Base-by-base conservation (phyloP, 2,113 vertebrate species). In the Solea solea region DNA sequence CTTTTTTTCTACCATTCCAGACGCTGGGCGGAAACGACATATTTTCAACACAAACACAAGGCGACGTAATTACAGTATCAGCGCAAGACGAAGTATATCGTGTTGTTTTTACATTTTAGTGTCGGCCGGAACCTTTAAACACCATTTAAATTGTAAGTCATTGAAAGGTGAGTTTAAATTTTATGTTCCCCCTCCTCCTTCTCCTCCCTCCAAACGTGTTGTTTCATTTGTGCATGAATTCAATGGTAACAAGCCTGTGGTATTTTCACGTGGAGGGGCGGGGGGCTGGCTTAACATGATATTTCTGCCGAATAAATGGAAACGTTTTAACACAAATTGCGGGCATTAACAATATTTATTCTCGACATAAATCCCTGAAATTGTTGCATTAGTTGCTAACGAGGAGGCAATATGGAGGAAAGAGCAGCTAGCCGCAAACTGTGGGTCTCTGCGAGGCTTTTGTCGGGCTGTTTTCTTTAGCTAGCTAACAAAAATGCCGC, bases 11-110 rank as follows among this genome's bases (percentile, higher is more conserved):
- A 68, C 68, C 63, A 7, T 15, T 16, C 41, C 82, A 80, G 78
- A 82, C 86, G 68, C 73, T 86, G 89, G 86, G 87, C 87, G 86
- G 88, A 86, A 80, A 80, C 87, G 70, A 58, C 25, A 73, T 79
- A 44, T 61, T 70, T 82, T 51, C 64, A 25, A 27, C 49, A 72
- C 52, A 64, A 79, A 56, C 76, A 51, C 1, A 21, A 21, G 21
- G 69, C 64, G 42, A 46, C 78, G 42, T 21, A 39, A 41, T 51
- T 10, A 7, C 44, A 9, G 14, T 6, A 16, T 1, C 7, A 60
- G 4, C 10, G 60, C 27, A 3, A 57, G 11, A 1, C 34, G 21
- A 9, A 62, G 28, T 9, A 25, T 3, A 0, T 25, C 58, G 15
- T 12, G 53, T 61, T 46, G 15, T 70, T 60, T 58, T 81, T 45